phyloP scores from a whole-genome alignment of 64 coral and sea anemone genomes.

The Montipora cactus region DNA sequence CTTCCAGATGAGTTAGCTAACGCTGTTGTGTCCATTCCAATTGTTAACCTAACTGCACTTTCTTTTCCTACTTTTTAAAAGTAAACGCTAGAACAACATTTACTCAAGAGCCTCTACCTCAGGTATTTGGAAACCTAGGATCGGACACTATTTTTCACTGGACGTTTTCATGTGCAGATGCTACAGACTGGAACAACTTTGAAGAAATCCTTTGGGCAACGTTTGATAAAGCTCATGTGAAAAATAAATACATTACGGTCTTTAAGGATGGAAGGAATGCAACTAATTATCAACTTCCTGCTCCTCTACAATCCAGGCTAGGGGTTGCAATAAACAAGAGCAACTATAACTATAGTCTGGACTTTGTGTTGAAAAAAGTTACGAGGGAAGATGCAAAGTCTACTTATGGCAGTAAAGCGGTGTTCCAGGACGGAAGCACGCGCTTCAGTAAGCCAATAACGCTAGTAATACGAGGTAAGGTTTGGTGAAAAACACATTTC shows the following conservation, averaged over 20 bases:
- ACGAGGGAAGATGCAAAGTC: neutral
- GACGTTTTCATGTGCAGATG: neutral
- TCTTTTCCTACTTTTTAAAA: neutral
- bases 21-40: no score
- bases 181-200: neutral
- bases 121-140: neutral
- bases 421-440: neutral
- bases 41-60: no score
- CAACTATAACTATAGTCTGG: neutral
- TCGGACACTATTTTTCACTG: neutral
- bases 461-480: neutral
- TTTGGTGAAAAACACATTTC: neutral
- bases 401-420: neutral
- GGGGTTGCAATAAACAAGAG: neutral
- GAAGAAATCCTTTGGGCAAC: neutral
- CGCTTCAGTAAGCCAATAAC: neutral
- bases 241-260: neutral
- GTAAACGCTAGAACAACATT: neutral
- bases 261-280: neutral
- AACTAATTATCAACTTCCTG: neutral
- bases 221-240: neutral
- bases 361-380: neutral
- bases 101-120: neutral
- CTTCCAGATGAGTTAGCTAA: no score
- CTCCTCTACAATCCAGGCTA: neutral